These are phyloP conservation scores for Eulacestoma nigropectus DNA, from an alignment of 2,113 vertebrate species.

Conservation along the genomic window DNA sequence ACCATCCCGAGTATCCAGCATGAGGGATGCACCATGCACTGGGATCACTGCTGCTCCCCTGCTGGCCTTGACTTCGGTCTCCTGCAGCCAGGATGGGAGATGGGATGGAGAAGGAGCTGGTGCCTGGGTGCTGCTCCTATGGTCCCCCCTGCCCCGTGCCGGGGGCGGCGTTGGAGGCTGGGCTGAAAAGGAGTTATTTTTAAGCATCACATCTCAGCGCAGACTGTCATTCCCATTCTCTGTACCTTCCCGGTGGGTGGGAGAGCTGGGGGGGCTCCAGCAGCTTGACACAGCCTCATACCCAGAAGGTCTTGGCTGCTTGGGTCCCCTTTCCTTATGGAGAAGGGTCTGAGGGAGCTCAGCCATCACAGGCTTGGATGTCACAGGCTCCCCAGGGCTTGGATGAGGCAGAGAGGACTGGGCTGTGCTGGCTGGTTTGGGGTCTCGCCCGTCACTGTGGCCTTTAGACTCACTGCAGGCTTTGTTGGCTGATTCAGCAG, in stretches of 20 bases:
- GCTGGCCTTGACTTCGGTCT: fast-evolving
- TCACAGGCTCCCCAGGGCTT: not conserved
- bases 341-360: not conserved
- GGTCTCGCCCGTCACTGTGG: fast-evolving
- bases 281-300: fast-evolving
- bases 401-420: not conserved
- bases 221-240: not conserved
- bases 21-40: fast-evolving
- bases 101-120: not conserved
- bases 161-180: not conserved
- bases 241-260: not conserved
- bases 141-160: not conserved
- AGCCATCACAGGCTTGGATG: fast-evolving
- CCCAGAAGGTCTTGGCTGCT: not conserved
- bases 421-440: not conserved
- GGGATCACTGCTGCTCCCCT: not conserved
- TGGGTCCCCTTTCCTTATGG: not conserved
- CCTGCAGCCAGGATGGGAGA: not conserved
- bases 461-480: not conserved
- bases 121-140: not conserved
- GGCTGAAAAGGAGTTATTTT: conserved; percentile 33
- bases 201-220: not conserved
- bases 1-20: not conserved
- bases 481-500: not conserved
- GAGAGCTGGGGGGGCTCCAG: not conserved